Base-by-base conservation (phyloP, 2,888 invertebrate species). In the Epistrophe eligans region DNA sequence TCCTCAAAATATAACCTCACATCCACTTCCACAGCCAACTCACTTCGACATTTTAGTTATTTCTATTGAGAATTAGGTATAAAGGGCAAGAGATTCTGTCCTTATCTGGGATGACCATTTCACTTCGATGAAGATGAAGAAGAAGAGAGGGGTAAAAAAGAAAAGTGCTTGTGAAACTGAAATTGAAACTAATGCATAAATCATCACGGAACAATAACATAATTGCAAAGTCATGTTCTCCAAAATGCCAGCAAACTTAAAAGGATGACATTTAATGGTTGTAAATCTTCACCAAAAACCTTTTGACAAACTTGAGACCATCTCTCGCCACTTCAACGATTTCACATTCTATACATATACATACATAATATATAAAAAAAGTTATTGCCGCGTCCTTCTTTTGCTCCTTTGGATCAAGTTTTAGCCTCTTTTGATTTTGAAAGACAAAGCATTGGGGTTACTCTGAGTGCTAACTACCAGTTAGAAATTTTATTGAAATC, bases 201-300 rank as follows among this genome's bases (percentile, higher is more conserved):
- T 85, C 85, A 85, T 85, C 81, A 82, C 74, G 70, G 79, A 82
- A 85, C 85, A 85, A 85, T 82, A 85, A 82, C 85, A 85, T 85
- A 85, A 85, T 85, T 85, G 85, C 85, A 85, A 85, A 85, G 82
- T 85, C 85, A 85, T 85, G 85, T 85, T 77, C 82, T 79, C 45
- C 67, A 57, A 79, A n/a, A 82, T 85, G 85, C 81, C 77, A 82
- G 77, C 81, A 74, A 85, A 85, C 82, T 85, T 85, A 85, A 74
- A n/a, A 82, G 74, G 82, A 82, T 77, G 85, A 82, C 85, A 85
- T 85, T 82, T 85, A 85, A 85, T 82, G 85, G 82, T 79, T 85
- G 85, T 85, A 85, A 85, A 85, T 85, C 85, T 85, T 72, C 67
- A 80, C 74, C 48, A 85, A 84, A n/a, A 79, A 82, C 82, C 85